These are phyloP conservation scores for Agriopis aurantiaria DNA, from an alignment of 2,888 invertebrate species.

Conservation along the genomic window DNA sequence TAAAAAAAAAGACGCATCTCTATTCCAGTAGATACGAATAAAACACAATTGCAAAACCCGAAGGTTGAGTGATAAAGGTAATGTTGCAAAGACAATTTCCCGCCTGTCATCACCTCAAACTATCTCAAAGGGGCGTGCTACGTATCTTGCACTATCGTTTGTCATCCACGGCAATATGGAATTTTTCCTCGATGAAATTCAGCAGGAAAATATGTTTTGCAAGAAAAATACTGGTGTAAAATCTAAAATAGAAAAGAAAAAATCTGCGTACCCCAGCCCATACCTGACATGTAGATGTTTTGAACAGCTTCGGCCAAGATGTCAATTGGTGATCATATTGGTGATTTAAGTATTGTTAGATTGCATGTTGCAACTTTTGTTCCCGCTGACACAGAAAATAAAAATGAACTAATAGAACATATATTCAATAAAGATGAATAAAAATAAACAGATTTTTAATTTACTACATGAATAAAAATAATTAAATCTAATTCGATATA, in stretches of 20 bases:
- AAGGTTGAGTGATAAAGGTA: constrained; percentile 44
- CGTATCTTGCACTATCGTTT: constrained; percentile 41
- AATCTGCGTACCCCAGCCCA: not conserved
- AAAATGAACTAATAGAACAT: too few species aligned
- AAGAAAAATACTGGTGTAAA: constrained; percentile 15
- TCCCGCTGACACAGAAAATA: too few species aligned
- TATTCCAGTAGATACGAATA: not conserved
- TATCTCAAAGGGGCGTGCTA: constrained; percentile 26
- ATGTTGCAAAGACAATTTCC: constrained; percentile 38
- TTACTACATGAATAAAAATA: not conserved
- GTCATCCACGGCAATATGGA: constrained; percentile 35
- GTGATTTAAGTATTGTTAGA: too few species aligned
- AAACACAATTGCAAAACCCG: not conserved
- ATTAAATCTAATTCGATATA: not conserved
- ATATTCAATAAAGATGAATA: too few species aligned
- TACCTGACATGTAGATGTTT: too few species aligned
- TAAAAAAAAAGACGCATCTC: too few species aligned
- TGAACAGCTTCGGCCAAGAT: too few species aligned
- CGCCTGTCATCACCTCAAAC: constrained; percentile 37
- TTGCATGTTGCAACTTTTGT: too few species aligned
- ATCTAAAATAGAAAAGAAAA: not conserved
- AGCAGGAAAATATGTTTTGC: constrained; percentile 3
- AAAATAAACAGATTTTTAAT: not conserved
- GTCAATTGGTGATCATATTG: too few species aligned
- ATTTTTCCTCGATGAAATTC: constrained; percentile 8